Percentiles rank a stretch among this genome's conserved stretches.
Evolutionary conservation across 2,888 invertebrate species (phyloP).

Genomic region (Gerosis bhagava): DNA sequence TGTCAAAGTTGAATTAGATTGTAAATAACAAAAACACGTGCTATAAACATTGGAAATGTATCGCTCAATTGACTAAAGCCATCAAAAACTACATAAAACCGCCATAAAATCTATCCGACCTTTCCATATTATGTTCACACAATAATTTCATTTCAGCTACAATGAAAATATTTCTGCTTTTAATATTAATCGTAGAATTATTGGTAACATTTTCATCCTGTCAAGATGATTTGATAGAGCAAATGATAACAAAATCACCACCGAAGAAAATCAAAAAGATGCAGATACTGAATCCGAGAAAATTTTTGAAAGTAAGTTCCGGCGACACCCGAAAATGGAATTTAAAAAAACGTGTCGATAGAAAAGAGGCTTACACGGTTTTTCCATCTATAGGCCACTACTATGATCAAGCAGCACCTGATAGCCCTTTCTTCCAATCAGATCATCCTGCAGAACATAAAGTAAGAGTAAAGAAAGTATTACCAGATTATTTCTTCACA

Average conservation of each 20-base stretch:
- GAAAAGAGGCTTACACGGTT: slow-evolving; percentile 43
- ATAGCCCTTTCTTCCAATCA: slow-evolving; percentile 49
- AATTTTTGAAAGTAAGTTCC: slow-evolving; percentile 37
- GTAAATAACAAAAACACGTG: too few species aligned
- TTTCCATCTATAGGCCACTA: slow-evolving; percentile 41
- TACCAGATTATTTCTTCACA: slow-evolving; percentile 37
- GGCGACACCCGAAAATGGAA: slow-evolving; percentile 17
- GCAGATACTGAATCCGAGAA: slow-evolving; percentile 46
- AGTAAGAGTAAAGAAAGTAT: slow-evolving; percentile 50
- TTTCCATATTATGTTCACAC: neutral
- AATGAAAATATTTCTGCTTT: slow-evolving; percentile 43
- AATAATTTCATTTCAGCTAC: slow-evolving; percentile 16
- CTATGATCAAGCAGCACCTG: slow-evolving; percentile 44
- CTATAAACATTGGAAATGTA: slow-evolving; percentile 40
- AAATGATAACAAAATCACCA: slow-evolving; percentile 30
- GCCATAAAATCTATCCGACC: slow-evolving; percentile 33
- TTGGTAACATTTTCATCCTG: slow-evolving; percentile 16
- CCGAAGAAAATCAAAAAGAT: slow-evolving; percentile 47
- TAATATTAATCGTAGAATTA: slow-evolving; percentile 21
- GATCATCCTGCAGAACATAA: slow-evolving; percentile 39
- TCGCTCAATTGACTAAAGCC: slow-evolving; percentile 34
- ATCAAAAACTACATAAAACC: slow-evolving; percentile 36
- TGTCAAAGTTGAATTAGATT: too few species aligned
- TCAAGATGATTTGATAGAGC: slow-evolving; percentile 25
- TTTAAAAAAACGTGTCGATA: slow-evolving; percentile 18